Evolutionary conservation across 2,113 vertebrate genomes (phyloP), one percentile per base, ranked within the genome.

Genomic region (Corythornis madagascariensis): DNA sequence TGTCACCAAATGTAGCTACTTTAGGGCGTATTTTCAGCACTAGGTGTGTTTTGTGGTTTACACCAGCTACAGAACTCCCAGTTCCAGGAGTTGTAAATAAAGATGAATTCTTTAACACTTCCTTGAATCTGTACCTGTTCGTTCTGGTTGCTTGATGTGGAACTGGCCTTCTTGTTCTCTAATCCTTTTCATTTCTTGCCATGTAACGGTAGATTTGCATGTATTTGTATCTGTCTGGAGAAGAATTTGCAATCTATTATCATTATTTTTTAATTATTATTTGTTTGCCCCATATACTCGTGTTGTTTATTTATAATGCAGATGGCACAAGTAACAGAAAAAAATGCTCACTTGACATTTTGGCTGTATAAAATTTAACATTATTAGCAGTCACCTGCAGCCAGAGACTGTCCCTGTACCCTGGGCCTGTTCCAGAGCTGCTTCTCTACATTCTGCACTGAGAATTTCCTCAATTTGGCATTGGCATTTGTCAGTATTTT

Each of bases 171-270:
- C 31, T 64, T 56, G 8, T 74, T 76, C 63, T 52, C 22, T 12
- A 18, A 29, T 48, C 5, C 53, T 20, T 64, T 52, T 35, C 2
- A 31, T 82, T 74, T 79, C 5, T 19, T 92, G 47, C 47, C 18
- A 16, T 0, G 7, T 8, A n/a, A 18, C 3, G 29, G 35, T 76
- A 31, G 29, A 48, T 72, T 38, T 75, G 79, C 0, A 0, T 57
- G 31, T 38, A 10, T 40, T 70, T 70, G 18, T 65, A 25, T 65
- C n/a, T 81, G 24, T 31, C 71, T 87, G 63, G 70, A 85, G 76
- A 82, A 79, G 31, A 29, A 72, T 83, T 82, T 82, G 15, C 21
- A 29, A 6, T 43, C 38, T 59, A 2, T 69, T 66, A 15, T 47
- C 12, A 14, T 52, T 81, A 13, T 25, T 89, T 81, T 3, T 6